Conservation (phyloP, 2,888 invertebrate genomes). For the Rhamnusium bicolor region DNA sequence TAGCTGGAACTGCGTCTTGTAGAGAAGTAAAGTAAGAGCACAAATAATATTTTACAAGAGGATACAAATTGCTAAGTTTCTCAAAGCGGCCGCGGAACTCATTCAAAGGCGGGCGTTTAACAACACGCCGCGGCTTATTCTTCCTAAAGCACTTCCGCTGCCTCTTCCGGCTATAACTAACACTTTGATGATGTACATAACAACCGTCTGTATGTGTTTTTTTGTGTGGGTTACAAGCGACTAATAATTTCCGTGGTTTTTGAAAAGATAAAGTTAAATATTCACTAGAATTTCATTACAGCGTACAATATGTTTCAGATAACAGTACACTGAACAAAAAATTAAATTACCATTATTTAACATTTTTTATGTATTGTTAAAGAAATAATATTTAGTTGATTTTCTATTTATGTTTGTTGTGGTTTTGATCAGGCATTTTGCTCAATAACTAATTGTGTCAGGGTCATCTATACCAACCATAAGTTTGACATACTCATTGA, state of each 20-base stretch:
- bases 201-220: conserved; percentile 35
- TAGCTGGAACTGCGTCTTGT: conserved; percentile 54
- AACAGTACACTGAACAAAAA: neutral
- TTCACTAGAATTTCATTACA: neutral
- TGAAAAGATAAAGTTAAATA: neutral
- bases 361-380: neutral
- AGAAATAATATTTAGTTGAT: too few relatives aligned
- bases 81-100: conserved; percentile 56
- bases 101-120: conserved; percentile 39
- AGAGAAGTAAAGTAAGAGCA: conserved; percentile 51
- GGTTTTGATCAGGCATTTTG: too few relatives aligned
- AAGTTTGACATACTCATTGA: too few relatives aligned
- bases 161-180: conserved; percentile 59
- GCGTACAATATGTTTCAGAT: neutral
- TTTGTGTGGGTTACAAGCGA: neutral
- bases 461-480: too few relatives aligned
- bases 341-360: neutral
- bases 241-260: conserved; percentile 1
- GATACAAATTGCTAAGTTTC: conserved; percentile 65
- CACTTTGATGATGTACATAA: conserved; percentile 58
- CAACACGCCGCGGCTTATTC: conserved; percentile 33
- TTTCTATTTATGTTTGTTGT: too few relatives aligned
- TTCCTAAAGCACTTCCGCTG: conserved; percentile 29
- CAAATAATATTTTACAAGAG: conserved; percentile 63
- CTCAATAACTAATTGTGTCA: too few relatives aligned